A percentile compares a stretch with the other conserved stretches of the same genome.
Conservation (phyloP, 1,140 invertebrate species). For the Episyrphus balteatus region DNA sequence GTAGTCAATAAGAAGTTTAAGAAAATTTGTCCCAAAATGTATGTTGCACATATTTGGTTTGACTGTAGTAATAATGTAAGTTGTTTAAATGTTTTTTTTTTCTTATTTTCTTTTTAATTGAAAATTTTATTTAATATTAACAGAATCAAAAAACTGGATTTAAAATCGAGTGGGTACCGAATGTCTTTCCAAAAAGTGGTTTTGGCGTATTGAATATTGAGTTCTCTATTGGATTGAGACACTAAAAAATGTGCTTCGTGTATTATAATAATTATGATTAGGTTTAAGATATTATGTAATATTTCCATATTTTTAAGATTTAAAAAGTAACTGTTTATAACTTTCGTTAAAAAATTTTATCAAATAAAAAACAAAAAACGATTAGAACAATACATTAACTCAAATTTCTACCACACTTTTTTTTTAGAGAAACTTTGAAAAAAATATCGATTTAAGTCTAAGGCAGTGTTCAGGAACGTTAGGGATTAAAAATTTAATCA, state of each 20-base stretch:
- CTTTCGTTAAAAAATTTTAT: too few species aligned
- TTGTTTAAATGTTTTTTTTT: background rate
- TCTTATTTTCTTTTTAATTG: background rate
- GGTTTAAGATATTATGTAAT: too few species aligned
- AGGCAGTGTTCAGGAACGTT: too few species aligned
- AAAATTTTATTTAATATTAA: conserved; percentile 12
- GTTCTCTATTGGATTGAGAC: conserved; percentile 10
- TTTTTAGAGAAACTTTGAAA: too few species aligned
- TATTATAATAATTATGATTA: too few species aligned
- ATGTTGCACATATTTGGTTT: conserved; percentile 6
- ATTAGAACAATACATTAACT: too few species aligned
- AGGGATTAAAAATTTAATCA: too few species aligned
- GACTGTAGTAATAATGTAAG: conserved; percentile 4
- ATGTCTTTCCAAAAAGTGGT: conserved; percentile 20
- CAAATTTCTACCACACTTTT: too few species aligned
- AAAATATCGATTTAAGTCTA: too few species aligned
- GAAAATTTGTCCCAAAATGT: conserved; percentile 13
- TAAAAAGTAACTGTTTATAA: too few species aligned
- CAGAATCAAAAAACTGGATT: conserved; percentile 15
- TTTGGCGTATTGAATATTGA: conserved; percentile 25
- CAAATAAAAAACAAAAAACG: too few species aligned
- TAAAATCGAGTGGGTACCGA: conserved; percentile 23
- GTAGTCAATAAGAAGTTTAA: conserved; percentile 4
- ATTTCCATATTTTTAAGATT: too few species aligned
- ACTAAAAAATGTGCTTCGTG: background rate